Evolutionary conservation across 2,113 vertebrate genomes (phyloP).

Genomic region (Archilochus colubris): DNA sequence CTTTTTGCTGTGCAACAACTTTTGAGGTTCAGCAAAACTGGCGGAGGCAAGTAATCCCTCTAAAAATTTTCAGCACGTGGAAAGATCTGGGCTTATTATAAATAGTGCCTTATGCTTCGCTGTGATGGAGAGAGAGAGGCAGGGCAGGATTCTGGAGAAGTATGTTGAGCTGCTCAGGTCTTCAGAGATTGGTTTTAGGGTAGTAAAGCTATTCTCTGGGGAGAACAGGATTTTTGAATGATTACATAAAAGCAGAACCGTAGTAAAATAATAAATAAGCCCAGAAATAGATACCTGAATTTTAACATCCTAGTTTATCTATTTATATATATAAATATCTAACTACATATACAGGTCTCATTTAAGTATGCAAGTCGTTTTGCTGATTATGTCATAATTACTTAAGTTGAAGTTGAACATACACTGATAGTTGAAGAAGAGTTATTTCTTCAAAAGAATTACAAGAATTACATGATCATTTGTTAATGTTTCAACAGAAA

Average conservation of each 20-base stretch:
- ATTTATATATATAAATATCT: not conserved
- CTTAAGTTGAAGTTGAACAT: not conserved
- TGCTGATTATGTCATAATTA: not conserved
- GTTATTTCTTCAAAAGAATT: not conserved
- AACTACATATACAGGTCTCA: not conserved
- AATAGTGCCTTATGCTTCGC: not conserved
- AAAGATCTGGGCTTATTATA: not conserved
- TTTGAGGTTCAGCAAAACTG: not conserved
- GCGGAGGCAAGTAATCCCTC: not conserved
- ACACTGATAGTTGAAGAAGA: not conserved
- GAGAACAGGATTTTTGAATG: not conserved
- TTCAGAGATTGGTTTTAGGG: not conserved
- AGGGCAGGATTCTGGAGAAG: not conserved
- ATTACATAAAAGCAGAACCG: not conserved
- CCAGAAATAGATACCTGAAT: not conserved
- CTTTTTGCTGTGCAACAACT: not conserved
- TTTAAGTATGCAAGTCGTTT: not conserved
- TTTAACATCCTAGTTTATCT: not conserved
- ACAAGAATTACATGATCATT: not conserved
- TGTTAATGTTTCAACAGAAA: not conserved
- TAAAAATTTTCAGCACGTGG: not conserved
- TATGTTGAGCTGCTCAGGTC: not conserved
- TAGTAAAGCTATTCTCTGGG: not conserved
- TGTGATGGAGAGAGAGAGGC: not conserved
- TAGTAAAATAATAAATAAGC: not conserved